Conservation (phyloP, 2,888 invertebrate species). For the Drosophila differens region DNA sequence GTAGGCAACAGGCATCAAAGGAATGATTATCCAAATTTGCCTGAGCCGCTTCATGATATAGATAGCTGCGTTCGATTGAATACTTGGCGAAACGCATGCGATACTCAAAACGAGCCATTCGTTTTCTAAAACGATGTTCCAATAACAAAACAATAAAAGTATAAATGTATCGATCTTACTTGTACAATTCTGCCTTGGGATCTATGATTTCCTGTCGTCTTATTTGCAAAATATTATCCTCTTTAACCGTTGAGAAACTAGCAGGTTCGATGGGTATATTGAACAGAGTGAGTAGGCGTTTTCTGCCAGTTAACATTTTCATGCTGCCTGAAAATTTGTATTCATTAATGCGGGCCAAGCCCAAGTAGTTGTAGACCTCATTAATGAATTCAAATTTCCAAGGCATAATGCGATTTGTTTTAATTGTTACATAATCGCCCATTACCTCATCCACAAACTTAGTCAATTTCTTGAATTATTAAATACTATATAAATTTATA, state of each 20-base stretch:
- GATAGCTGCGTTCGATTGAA: slow-evolving; percentile 79
- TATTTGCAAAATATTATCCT: slow-evolving; percentile 63
- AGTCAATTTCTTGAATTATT: slow-evolving; percentile 67
- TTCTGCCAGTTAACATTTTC: slow-evolving; percentile 42
- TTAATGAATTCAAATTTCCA: slow-evolving; percentile 84
- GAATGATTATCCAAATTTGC: slow-evolving; percentile 70
- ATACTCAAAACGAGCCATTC: slow-evolving; percentile 67
- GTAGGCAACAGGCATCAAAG: slow-evolving; percentile 75
- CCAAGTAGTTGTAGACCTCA: slow-evolving; percentile 83
- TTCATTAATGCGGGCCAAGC: slow-evolving; percentile 80
- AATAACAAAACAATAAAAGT: too few relatives aligned
- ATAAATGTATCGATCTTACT: slow-evolving; percentile 51
- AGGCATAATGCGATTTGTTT: slow-evolving; percentile 83
- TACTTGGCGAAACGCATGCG: slow-evolving; percentile 78
- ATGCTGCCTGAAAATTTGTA: slow-evolving; percentile 58
- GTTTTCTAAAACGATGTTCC: slow-evolving; percentile 53
- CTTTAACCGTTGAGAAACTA: slow-evolving; percentile 39
- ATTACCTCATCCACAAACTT: slow-evolving; percentile 79
- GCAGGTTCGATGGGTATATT: slow-evolving; percentile 49
- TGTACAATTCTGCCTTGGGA: slow-evolving; percentile 45
- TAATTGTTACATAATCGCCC: slow-evolving; percentile 82
- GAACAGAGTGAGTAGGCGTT: slow-evolving; percentile 64
- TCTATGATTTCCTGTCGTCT: slow-evolving; percentile 65
- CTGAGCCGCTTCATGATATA: slow-evolving; percentile 78
- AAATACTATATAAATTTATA: not conserved